Base-by-base conservation (phyloP, 2,797 vertebrate genomes). In the Euthynnus affinis region DNA sequence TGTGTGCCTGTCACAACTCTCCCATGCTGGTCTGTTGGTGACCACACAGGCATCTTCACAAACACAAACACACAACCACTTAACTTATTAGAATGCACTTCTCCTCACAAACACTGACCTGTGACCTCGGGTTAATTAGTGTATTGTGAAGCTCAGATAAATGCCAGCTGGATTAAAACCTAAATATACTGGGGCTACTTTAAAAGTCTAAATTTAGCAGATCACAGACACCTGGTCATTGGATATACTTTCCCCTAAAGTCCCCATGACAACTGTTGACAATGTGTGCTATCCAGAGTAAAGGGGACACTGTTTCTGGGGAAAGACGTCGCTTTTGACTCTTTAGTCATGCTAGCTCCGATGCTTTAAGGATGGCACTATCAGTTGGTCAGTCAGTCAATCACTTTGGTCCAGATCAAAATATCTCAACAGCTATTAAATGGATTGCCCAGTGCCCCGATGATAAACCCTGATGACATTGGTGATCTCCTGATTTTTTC, bases 41-140 rank as follows among this genome's bases (percentile, higher is more conserved):
- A 86, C 88, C 90, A 91, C 91, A 88, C 91, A 93, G 69, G 84
- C 85, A 67, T 78, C 82, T 65, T 68, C 55, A 76, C 87, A 91
- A 91, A 85, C 76, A 87, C 90, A 91, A 91, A 91, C 85, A 88
- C 66, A 57, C 74, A 78, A 53, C 40, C 71, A 10, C 66, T 64
- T 59, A 13, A 74, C 77, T 87, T 75, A 79, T 85, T 72, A 67
- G 57, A 32, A 63, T 15, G 59, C 66, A 15, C 58, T 20, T 52
- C 58, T 81, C 62, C 78, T 73, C 62, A 23, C 71, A 76, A 84
- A 87, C 72, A 8, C 80, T 82, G 82, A 88, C 84, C 87, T 67
- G 51, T 70, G 88, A 85, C 85, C 82, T 79, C 32, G 18, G 71
- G 73, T 49, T 60, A 77, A 76, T 83, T 75, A 75, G 74, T 60